A percentile compares a stretch with the other conserved stretches of the same genome.
These are phyloP conservation scores for Atherinomorus stipes DNA, from an alignment of 2,113 vertebrate species.

Conservation along the genomic window DNA sequence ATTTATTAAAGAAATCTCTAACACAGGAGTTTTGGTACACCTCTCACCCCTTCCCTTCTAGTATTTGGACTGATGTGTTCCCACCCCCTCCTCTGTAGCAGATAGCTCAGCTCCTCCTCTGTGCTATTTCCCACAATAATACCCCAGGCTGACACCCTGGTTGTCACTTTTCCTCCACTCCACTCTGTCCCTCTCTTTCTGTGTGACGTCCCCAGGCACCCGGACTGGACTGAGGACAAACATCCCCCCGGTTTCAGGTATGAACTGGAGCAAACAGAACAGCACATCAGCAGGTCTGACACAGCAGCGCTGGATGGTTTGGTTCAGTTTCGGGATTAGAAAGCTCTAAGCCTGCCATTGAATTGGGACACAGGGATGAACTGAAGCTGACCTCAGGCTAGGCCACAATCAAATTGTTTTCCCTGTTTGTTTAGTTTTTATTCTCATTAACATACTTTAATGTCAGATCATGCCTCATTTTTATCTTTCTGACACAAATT, in stretches of 20 bases:
- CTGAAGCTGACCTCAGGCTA: constrained; percentile 32
- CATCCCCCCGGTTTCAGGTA: constrained; percentile 63
- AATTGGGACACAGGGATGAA: constrained; percentile 45
- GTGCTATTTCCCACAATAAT: constrained; percentile 65
- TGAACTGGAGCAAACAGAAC: constrained; percentile 12
- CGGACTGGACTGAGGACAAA: constrained; percentile 24
- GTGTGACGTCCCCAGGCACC: not conserved
- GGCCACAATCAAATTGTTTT: constrained; percentile 27
- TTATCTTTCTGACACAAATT: not conserved
- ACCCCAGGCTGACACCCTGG: constrained; percentile 31
- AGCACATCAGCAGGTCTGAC: constrained; percentile 50
- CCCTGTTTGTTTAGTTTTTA: constrained; percentile 24
- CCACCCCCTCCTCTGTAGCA: constrained; percentile 27
- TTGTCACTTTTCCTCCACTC: constrained; percentile 43
- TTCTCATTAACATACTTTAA: not conserved
- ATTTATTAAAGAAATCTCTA: not conserved
- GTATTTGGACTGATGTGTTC: constrained; percentile 21
- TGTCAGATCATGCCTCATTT: not conserved
- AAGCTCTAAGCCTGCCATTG: constrained; percentile 60
- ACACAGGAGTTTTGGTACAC: not conserved
- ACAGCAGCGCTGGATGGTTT: constrained; percentile 23
- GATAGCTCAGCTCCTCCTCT: constrained; percentile 47
- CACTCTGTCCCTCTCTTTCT: constrained; percentile 7
- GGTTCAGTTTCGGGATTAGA: constrained; percentile 53
- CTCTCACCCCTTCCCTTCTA: constrained; percentile 20